These are phyloP conservation scores for Dynastes maya DNA, from an alignment of 2,888 invertebrate species.

Conservation along the genomic window DNA sequence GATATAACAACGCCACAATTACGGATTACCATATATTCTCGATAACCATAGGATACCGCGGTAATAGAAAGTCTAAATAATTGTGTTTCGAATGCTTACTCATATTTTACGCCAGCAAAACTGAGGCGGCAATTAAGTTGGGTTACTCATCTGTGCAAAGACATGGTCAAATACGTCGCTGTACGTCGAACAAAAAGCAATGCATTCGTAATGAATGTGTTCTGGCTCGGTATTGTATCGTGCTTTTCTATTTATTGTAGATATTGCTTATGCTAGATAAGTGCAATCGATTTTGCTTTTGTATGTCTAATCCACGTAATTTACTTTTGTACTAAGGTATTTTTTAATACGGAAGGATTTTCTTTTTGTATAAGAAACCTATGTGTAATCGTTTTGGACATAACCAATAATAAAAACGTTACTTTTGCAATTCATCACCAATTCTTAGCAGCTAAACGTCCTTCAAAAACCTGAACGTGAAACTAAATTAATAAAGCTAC, in stretches of 20 bases:
- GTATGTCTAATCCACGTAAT: too few relatives aligned
- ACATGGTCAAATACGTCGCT: constrained; percentile 3
- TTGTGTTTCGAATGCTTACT: constrained; percentile 23
- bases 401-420: too few relatives aligned
- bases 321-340: too few relatives aligned
- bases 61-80: constrained; percentile 44
- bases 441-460: too few relatives aligned
- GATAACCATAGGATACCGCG: background rate
- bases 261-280: too few relatives aligned
- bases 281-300: too few relatives aligned
- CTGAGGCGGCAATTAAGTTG: constrained; percentile 24
- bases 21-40: constrained; percentile 27
- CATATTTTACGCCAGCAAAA: constrained; percentile 14
- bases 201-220: constrained; percentile 19
- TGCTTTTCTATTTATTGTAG: background rate
- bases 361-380: too few relatives aligned
- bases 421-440: too few relatives aligned
- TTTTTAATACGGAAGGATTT: too few relatives aligned
- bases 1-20: background rate
- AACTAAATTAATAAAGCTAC: too few relatives aligned
- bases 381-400: too few relatives aligned
- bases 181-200: constrained; percentile 10
- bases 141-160: constrained; percentile 40
- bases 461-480: too few relatives aligned
- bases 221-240: background rate